Evolutionary conservation across 2,797 vertebrate species (phyloP).

Genomic region (Hemibagrus guttatus): DNA sequence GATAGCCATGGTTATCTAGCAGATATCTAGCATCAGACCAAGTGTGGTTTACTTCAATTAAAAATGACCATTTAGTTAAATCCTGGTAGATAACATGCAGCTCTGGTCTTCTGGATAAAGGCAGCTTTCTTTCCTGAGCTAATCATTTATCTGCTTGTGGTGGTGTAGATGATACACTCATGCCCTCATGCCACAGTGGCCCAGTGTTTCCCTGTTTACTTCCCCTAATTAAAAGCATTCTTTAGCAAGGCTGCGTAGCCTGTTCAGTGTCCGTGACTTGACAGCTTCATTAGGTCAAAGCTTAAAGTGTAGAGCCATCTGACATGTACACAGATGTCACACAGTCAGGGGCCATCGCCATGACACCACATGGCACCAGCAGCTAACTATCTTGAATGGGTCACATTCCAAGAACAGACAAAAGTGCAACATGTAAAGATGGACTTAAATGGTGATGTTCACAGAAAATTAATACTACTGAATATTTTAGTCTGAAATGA

Average conservation of each 20-base stretch:
- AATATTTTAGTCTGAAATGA: background rate
- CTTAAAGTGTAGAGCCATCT: slow-evolving; percentile 23
- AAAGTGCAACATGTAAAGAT: background rate
- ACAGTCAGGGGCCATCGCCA: slow-evolving; percentile 40
- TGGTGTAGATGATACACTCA: slow-evolving; percentile 12
- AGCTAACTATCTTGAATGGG: slow-evolving; percentile 32
- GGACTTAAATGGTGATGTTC: background rate
- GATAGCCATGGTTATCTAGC: background rate
- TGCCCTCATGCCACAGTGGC: slow-evolving; percentile 11
- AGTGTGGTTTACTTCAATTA: background rate
- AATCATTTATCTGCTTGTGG: slow-evolving; percentile 21
- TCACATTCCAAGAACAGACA: slow-evolving; percentile 26
- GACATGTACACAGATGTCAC: slow-evolving; percentile 30
- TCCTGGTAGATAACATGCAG: background rate
- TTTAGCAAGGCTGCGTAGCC: slow-evolving; percentile 26
- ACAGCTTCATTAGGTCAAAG: slow-evolving; percentile 49
- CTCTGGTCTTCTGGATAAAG: slow-evolving; percentile 12
- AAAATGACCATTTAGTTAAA: slow-evolving; percentile 1
- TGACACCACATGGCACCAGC: slow-evolving; percentile 41
- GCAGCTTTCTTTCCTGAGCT: slow-evolving; percentile 8
- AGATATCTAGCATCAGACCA: slow-evolving; percentile 17
- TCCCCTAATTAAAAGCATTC: slow-evolving; percentile 56
- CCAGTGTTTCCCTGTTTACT: slow-evolving; percentile 21
- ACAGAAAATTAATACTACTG: background rate
- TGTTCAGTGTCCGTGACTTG: slow-evolving; percentile 44